phyloP scores from a whole-genome alignment of 2,888 invertebrate species.

The Melanostoma mellinum region DNA sequence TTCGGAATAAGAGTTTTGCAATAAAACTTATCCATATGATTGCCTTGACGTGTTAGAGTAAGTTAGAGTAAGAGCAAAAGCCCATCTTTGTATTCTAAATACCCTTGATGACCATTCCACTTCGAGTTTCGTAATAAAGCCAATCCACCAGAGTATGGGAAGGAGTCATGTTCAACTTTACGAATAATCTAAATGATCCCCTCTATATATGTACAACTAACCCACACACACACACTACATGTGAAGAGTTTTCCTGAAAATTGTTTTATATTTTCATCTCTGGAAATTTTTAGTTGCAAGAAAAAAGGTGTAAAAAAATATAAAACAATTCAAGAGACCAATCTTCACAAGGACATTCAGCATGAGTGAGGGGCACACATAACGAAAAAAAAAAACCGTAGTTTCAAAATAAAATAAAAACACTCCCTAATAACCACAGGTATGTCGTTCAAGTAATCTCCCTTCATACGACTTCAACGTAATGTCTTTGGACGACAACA shows the following conservation, averaged over 20 bases:
- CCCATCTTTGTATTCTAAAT: too few species aligned
- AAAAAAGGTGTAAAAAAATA: slow-evolving; percentile 3
- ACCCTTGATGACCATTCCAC: slow-evolving; percentile 57
- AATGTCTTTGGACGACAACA: slow-evolving; percentile 49
- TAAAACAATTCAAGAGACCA: slow-evolving; percentile 32
- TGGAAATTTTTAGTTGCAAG: slow-evolving; percentile 34
- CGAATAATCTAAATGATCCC: too few species aligned
- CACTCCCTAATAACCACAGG: slow-evolving; percentile 62
- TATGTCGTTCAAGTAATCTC: not conserved
- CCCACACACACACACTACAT: slow-evolving; percentile 13
- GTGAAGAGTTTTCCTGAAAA: slow-evolving; percentile 51
- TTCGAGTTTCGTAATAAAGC: slow-evolving; percentile 39
- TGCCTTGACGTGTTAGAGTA: slow-evolving; percentile 23
- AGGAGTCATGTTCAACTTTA: not conserved
- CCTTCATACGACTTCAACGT: too few species aligned
- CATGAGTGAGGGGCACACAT: not conserved
- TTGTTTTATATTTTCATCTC: slow-evolving; percentile 59
- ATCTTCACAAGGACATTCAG: slow-evolving; percentile 31
- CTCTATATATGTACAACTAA: too few species aligned
- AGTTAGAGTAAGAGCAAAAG: slow-evolving; percentile 17
- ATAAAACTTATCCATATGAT: slow-evolving; percentile 52
- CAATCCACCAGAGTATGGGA: slow-evolving; percentile 27
- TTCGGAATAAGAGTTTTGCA: slow-evolving; percentile 22
- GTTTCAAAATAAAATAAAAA: slow-evolving; percentile 46
- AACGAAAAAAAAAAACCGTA: slow-evolving; percentile 23